Evolutionary conservation across 2,113 vertebrate species (phyloP).

Genomic region (pig (Sus scrofa)): DNA sequence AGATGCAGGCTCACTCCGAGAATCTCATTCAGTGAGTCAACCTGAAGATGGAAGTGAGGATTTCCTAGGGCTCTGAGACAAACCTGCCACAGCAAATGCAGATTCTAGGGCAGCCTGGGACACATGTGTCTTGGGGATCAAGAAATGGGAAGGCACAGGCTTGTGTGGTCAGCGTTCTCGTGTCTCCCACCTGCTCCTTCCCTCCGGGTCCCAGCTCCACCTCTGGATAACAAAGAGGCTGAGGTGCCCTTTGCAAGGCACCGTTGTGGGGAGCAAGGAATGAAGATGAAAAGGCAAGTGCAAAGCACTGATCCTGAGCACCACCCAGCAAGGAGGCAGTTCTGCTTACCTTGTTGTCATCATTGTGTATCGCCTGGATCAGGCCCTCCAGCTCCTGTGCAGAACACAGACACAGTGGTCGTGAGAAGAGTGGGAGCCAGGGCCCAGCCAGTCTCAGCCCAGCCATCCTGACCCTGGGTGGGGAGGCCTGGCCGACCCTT

Average conservation of each 20-base stretch:
- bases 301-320: neutral
- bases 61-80: neutral
- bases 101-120: neutral
- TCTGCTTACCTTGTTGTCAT: constrained; percentile 94
- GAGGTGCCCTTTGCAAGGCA: neutral
- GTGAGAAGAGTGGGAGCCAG: neutral
- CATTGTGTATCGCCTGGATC: constrained; percentile 94
- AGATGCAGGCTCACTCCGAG: neutral
- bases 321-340: neutral
- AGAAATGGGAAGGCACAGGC: neutral
- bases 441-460: neutral
- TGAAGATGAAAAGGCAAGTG: neutral
- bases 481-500: neutral
- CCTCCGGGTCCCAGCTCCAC: neutral
- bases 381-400: constrained; percentile 95
- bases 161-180: neutral
- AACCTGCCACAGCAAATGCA: neutral
- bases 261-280: neutral
- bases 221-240: neutral
- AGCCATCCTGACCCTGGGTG: neutral
- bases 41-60: neutral
- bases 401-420: constrained; percentile 67
- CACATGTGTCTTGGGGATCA: neutral
- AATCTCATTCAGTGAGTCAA: neutral
- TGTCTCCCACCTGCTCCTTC: neutral